Evolutionary conservation across 1,140 invertebrate species (phyloP).

Genomic region (Zaprionus africanus): DNA sequence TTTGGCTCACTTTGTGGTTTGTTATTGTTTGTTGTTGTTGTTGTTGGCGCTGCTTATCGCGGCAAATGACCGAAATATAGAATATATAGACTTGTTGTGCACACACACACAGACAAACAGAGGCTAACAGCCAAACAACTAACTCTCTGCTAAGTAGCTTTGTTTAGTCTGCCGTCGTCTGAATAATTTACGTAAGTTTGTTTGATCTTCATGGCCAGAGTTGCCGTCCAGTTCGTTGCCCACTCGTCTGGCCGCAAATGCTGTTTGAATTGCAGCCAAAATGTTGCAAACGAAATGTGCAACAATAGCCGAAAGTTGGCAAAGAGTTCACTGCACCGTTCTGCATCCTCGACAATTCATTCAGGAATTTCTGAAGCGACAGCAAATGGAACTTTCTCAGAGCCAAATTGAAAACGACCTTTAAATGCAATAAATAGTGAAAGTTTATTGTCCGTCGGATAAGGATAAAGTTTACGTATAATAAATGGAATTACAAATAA

Average conservation of each 20-base stretch:
- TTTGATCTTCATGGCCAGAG: background rate
- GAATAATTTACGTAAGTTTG: constrained; percentile 10
- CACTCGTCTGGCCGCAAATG: background rate
- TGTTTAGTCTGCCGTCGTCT: constrained; percentile 11
- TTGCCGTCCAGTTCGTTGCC: constrained; percentile 3
- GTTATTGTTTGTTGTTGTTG: constrained; percentile 37
- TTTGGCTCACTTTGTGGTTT: constrained; percentile 54
- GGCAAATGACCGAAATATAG: constrained; percentile 53
- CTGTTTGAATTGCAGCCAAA: background rate
- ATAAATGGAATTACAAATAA: background rate
- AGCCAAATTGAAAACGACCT: constrained; percentile 1
- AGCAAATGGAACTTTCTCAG: background rate
- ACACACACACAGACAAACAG: background rate
- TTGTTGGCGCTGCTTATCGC: constrained; percentile 49
- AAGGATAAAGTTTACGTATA: background rate
- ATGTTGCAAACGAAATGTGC: constrained; percentile 4
- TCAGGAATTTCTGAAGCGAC: background rate
- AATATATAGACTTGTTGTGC: constrained; percentile 15
- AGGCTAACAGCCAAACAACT: background rate
- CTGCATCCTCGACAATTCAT: background rate
- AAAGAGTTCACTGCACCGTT: background rate
- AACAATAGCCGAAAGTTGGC: constrained; percentile 10
- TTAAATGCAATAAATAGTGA: background rate
- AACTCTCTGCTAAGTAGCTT: constrained; percentile 2
- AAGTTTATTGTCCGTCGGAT: background rate